phyloP scores from a whole-genome alignment of 2,797 vertebrate species.

The Dendrocincla tyrannina region DNA sequence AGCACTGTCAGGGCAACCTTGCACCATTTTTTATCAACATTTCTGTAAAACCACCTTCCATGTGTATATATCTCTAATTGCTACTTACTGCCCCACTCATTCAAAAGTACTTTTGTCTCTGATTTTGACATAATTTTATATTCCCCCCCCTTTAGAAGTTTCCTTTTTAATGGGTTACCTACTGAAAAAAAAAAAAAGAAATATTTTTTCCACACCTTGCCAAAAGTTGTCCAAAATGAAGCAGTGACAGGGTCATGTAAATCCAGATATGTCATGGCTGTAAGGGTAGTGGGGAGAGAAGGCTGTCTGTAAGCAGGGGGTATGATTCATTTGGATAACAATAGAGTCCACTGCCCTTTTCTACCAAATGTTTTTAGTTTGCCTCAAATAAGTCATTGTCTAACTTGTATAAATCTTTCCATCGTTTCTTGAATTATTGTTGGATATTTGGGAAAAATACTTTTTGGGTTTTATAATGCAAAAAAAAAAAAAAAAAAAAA shows the following conservation, averaged over 20 bases:
- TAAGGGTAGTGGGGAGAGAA: neutral
- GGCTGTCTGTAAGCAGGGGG: slow-evolving; percentile 16
- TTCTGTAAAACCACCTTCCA: neutral
- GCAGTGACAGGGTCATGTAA: slow-evolving; percentile 44
- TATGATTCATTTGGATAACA: slow-evolving; percentile 65
- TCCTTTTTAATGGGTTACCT: neutral
- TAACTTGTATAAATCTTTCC: slow-evolving; percentile 64
- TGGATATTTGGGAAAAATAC: slow-evolving; percentile 43
- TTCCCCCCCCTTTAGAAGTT: neutral
- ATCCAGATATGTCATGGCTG: slow-evolving; percentile 8
- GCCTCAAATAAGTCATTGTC: slow-evolving; percentile 69
- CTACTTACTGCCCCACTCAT: neutral
- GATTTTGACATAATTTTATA: neutral
- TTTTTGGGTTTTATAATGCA: neutral
- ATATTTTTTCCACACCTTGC: slow-evolving; percentile 42
- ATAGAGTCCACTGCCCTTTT: slow-evolving; percentile 52
- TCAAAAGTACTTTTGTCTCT: neutral
- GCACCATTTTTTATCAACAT: neutral
- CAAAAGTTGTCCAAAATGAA: slow-evolving; percentile 49
- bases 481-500: slow-evolving; percentile 17
- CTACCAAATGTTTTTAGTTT: slow-evolving; percentile 64
- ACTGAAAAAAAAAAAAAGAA: neutral
- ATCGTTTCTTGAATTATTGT: slow-evolving; percentile 58
- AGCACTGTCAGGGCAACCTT: neutral
- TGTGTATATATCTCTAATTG: neutral